These are phyloP conservation scores for Gallinago solitaria DNA, from an alignment of 2,797 vertebrate genomes.

Conservation along the genomic window DNA sequence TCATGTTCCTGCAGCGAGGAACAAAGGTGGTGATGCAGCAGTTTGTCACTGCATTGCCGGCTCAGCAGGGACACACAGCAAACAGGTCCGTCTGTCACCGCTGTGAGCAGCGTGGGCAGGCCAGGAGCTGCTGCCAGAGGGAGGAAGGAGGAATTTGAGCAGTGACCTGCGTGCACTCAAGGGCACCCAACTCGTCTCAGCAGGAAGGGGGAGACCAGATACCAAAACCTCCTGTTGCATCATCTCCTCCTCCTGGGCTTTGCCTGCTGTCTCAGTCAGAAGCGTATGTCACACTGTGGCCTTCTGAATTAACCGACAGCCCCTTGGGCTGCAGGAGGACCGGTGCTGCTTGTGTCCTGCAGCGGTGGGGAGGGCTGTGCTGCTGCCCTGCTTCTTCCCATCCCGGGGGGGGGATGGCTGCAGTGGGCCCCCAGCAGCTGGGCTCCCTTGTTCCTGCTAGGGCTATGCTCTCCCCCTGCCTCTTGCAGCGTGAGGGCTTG, in stretches of 20 bases:
- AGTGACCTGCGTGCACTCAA: not conserved
- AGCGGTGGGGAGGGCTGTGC: not conserved
- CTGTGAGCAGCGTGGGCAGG: not conserved
- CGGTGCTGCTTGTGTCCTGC: not conserved
- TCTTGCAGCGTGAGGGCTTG: not conserved
- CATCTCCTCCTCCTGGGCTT: not conserved
- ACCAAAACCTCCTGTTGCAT: not conserved
- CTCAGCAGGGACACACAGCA: not conserved
- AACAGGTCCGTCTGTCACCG: not conserved
- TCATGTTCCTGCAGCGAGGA: not conserved
- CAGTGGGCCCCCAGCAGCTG: accelerated
- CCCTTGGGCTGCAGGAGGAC: not conserved
- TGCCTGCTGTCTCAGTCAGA: not conserved
- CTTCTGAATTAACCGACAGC: not conserved
- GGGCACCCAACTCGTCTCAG: not conserved
- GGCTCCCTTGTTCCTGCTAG: not conserved
- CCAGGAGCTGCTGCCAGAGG: not conserved
- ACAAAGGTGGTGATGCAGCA: not conserved
- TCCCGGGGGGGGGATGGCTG: not conserved
- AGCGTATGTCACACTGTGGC: not conserved
- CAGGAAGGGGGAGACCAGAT: not conserved
- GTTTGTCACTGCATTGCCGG: not conserved
- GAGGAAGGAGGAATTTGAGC: not conserved
- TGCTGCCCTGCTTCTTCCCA: not conserved
- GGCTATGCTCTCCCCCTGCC: not conserved